Base-by-base conservation (phyloP, 53 echinoderm and acorn worm species). In the Paracentrotus lividus region DNA sequence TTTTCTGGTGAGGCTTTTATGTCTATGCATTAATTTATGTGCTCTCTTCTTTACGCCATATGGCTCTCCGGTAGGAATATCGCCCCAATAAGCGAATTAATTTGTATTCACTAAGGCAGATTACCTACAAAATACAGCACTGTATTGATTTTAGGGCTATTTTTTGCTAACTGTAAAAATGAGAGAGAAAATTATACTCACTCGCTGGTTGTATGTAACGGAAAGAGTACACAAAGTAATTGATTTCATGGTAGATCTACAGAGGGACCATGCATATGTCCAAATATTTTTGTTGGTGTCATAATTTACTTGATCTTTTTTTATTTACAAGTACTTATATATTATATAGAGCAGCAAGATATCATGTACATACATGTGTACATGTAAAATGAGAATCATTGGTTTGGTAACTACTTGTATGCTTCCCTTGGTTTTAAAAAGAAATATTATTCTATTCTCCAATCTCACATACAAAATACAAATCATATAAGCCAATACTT, bases 21-120 rank as follows among this genome's bases (percentile, higher is more conserved):
- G 92, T 26, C 81, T 77, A 45, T 92, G 92, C 92, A 92, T 92
- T 92, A 92, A 92, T 92, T 92, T 92, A 92, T 92, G 92, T 90
- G 86, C 64, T 58, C 89, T 42, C 75, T 81, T 56, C 91, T 72
- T n/a, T 42, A 44, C 75, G 59, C 92, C 92, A 92, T 92, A 92
- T 92, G 92, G 92, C 92, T 42, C 92, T 57, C 45, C 69, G 42
- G 44, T 81, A 42, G 23, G 77, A 60, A 92, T 92, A 92, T 92
- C 77, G 81, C 92, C 92, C 75, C 92, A 92, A 92, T 78, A 77
- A 72, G 92, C 58, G 81, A 92, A 78, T 92, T 92, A 92, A 92
- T 92, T 92, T 77, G 77, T 49, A 92, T 40, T 77, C 92, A 54
- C 36, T 59, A 38, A 23, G 18, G 92, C 56, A 92, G 61, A 92